These are phyloP conservation scores for Rhea pennata DNA, from an alignment of 2,113 vertebrate species.

Conservation along the genomic window DNA sequence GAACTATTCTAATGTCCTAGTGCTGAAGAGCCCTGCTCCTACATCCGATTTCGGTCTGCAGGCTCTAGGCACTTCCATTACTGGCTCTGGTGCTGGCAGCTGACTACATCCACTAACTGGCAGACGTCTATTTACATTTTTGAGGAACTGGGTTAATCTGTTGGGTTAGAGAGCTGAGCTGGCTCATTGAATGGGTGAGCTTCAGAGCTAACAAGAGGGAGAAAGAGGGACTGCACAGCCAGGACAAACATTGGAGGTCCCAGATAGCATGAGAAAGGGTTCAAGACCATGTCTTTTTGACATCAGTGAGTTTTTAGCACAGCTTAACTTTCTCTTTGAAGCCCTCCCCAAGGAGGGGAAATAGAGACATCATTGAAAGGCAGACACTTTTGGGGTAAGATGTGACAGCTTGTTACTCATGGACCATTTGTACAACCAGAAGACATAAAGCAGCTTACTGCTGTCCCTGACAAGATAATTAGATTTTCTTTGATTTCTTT, in stretches of 20 bases:
- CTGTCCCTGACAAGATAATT: conserved; percentile 26
- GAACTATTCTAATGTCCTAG: neutral
- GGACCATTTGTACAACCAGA: neutral
- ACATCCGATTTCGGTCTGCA: neutral
- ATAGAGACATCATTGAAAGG: neutral
- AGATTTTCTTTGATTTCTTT: conserved; percentile 17
- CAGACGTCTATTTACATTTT: neutral
- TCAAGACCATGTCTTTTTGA: neutral
- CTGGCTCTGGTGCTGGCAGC: neutral
- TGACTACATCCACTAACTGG: neutral
- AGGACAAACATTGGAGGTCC: neutral
- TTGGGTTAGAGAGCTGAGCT: neutral
- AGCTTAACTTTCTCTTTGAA: neutral
- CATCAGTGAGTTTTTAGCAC: neutral
- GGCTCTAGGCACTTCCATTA: neutral
- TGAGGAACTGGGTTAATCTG: neutral
- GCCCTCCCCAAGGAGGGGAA: neutral
- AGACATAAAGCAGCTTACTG: neutral
- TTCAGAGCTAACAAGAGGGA: neutral
- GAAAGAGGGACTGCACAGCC: neutral
- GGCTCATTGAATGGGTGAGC: neutral
- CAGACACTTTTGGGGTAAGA: neutral
- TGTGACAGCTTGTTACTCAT: neutral
- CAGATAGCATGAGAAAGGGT: neutral
- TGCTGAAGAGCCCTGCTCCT: neutral